Base-by-base conservation (phyloP, 2,113 vertebrate species). In the Empidonax alnorum region DNA sequence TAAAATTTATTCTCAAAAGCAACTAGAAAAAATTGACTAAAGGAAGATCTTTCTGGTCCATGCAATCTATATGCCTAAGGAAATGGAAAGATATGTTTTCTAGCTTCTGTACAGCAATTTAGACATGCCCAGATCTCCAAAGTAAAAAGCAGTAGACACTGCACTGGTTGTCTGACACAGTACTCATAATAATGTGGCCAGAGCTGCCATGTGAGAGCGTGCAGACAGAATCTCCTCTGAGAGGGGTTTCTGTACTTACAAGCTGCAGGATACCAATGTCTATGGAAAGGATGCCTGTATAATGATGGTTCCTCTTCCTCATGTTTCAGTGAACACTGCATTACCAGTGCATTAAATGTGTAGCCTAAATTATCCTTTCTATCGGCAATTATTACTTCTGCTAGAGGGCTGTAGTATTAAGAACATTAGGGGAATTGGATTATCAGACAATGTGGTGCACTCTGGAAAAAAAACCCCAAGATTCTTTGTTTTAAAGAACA, bases 401-500 rank as follows among this genome's bases (percentile, higher is more conserved):
- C 28, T 84, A 50, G 52, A 84, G 71, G 21, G 37, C 1, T 72
- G 44, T 17, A 89, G 83, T 88, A 75, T 92, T 72, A 75, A 81
- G 41, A 93, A 66, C 69, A 46, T 74, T 21, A 88, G 15, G 13
- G 39, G 61, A 78, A 56, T 69, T 78, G n/a, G 76, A 72, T 84
- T 61, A 94, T 75, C 27, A 78, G 50, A 67, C 56, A 72, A 33
- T 2, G 22, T 55, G 53, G 59, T 49, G 30, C 28, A 37, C 49
- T 56, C 7, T 3, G 59, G 75, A 27, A 93, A 52, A 85, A 85
- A 59, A 28, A 22, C 8, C 6, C 41, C 39, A 0, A 0, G 47
- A 84, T 52, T 69, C 75, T 91, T 80, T 53, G 56, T 89, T 92
- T 81, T 65, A 87, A 90, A 90, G 58, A 77, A 80, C 16, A 73